Percentiles rank a stretch among this genome's conserved stretches.
These are phyloP conservation scores for Encarsia formosa DNA, from an alignment of 2,888 invertebrate genomes.

Conservation along the genomic window DNA sequence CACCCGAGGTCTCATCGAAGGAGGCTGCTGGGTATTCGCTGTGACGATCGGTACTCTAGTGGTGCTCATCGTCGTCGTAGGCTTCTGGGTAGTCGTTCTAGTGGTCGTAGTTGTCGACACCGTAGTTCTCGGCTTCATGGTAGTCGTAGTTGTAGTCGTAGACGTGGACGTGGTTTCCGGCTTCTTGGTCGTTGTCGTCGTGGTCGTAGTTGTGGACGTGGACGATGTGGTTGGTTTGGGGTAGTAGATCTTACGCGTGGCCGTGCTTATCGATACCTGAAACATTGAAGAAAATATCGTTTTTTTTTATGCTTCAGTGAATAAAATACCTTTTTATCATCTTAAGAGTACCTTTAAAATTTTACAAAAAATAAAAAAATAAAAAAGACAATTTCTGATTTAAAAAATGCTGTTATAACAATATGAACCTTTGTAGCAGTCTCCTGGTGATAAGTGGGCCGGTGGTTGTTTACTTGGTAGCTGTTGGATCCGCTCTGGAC, in stretches of 20 bases:
- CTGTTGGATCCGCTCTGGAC: conserved; percentile 58
- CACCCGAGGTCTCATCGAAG: conserved; percentile 37
- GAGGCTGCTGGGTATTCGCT: conserved; percentile 28
- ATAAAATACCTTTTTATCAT: too few relatives aligned
- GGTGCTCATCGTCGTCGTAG: conserved; percentile 26
- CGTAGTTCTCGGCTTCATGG: conserved; percentile 13
- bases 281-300: too few relatives aligned
- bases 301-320: too few relatives aligned
- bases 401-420: too few relatives aligned
- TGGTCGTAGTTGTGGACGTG: conserved; percentile 26
- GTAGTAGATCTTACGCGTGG: conserved; percentile 19
- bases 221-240: conserved; percentile 28
- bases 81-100: conserved; percentile 15
- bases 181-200: conserved; percentile 7
- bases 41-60: conserved; percentile 18
- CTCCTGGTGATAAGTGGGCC: conserved; percentile 36
- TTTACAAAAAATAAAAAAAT: not conserved
- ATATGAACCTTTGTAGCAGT: conserved; percentile 24
- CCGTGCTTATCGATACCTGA: conserved; percentile 21
- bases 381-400: too few relatives aligned
- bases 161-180: conserved; percentile 28
- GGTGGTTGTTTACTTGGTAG: conserved; percentile 47
- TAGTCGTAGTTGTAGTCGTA: conserved; percentile 25
- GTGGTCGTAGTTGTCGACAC: conserved; percentile 24
- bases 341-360: too few relatives aligned